These are phyloP conservation scores for Takifugu rubripes DNA, from an alignment of 2,797 vertebrate species.

Conservation along the genomic window DNA sequence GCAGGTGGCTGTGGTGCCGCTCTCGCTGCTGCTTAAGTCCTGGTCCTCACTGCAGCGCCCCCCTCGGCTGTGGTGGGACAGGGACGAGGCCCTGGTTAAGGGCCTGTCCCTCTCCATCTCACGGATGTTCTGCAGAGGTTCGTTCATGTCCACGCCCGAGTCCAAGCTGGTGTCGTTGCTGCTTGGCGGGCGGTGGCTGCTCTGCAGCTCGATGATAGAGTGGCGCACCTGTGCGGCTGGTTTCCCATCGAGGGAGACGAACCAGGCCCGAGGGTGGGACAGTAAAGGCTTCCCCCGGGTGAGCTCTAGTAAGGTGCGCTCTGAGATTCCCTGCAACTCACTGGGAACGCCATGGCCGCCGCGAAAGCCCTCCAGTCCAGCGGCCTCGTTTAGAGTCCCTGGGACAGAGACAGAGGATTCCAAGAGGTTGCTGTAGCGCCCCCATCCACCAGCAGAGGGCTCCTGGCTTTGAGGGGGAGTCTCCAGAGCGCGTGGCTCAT, in stretches of 20 bases:
- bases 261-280: slow-evolving; percentile 88
- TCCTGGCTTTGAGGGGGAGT: slow-evolving; percentile 76
- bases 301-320: slow-evolving; percentile 89
- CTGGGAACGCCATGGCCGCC: slow-evolving; percentile 54
- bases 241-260: slow-evolving; percentile 92
- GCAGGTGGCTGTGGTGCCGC: slow-evolving; percentile 85
- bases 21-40: slow-evolving; percentile 93
- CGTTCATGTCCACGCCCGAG: slow-evolving; percentile 97
- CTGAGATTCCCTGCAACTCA: slow-evolving; percentile 92
- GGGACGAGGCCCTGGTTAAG: slow-evolving; percentile 77
- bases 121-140: slow-evolving; percentile 80
- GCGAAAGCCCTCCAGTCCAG: slow-evolving; percentile 83
- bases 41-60: slow-evolving; percentile 78
- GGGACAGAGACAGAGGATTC: slow-evolving; percentile 95
- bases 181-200: slow-evolving; percentile 81
- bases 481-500: slow-evolving; percentile 77
- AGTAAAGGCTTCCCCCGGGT: slow-evolving; percentile 85
- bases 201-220: slow-evolving; percentile 91
- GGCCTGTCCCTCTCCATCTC: slow-evolving; percentile 84
- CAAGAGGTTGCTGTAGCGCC: slow-evolving; percentile 83
- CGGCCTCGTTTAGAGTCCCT: slow-evolving; percentile 91
- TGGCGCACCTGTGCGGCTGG: slow-evolving; percentile 90
- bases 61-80: slow-evolving; percentile 70
- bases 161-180: slow-evolving; percentile 95
- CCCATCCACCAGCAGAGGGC: slow-evolving; percentile 77